Evolutionary conservation across 2,888 invertebrate species (phyloP).

Genomic region (Nomada lathburiana): DNA sequence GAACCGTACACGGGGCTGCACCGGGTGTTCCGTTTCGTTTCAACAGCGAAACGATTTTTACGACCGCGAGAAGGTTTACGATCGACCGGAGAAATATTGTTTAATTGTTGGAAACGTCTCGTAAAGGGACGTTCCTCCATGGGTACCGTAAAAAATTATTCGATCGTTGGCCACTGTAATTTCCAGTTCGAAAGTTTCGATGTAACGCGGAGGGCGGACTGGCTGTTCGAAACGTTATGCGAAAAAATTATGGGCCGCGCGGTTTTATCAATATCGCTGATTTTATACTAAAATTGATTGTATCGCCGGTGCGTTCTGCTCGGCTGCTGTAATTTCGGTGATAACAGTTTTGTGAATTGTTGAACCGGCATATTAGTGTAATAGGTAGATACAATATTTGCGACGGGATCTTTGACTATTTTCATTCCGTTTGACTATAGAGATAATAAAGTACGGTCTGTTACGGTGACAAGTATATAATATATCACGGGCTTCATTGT

Average conservation of each 20-base stretch:
- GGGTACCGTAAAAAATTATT: slow-evolving; percentile 1
- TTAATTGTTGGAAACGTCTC: slow-evolving; percentile 10
- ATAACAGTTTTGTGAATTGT: too few species aligned
- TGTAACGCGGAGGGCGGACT: background rate
- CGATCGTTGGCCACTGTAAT: background rate
- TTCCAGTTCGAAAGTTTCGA: background rate
- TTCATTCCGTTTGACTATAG: too few species aligned
- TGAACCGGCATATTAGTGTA: too few species aligned
- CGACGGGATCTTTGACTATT: too few species aligned
- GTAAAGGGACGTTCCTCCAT: background rate
- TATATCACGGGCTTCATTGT: too few species aligned
- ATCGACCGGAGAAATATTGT: background rate
- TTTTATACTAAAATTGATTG: too few species aligned
- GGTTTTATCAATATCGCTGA: too few species aligned
- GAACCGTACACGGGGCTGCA: slow-evolving; percentile 54
- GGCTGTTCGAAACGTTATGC: background rate
- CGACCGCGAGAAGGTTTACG: slow-evolving; percentile 12
- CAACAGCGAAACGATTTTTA: background rate
- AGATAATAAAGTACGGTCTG: too few species aligned
- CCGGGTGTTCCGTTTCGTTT: slow-evolving; percentile 21
- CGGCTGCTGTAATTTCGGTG: too few species aligned
- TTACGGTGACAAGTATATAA: too few species aligned
- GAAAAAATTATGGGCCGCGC: background rate
- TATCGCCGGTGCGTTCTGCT: too few species aligned
- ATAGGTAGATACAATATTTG: too few species aligned